Evolutionary conservation across 2,888 invertebrate genomes (phyloP).

Genomic region (Ypsolopha sequella): DNA sequence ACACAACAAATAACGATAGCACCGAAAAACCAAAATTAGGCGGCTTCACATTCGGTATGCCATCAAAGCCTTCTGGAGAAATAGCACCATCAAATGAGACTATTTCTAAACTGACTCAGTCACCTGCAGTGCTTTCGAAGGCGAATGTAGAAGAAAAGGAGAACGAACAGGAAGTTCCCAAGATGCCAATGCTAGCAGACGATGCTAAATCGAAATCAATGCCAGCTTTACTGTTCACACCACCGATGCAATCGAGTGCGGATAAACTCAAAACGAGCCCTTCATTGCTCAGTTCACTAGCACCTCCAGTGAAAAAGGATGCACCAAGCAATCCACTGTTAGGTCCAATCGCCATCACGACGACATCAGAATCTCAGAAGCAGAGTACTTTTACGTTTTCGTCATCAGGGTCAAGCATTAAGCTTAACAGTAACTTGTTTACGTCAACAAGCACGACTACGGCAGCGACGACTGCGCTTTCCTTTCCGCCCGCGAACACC

Average conservation of each 20-base stretch:
- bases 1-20: slow-evolving; percentile 13
- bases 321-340: background rate
- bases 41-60: slow-evolving; percentile 38
- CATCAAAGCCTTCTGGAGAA: slow-evolving; percentile 13
- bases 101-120: background rate
- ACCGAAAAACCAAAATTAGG: slow-evolving; percentile 10
- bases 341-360: background rate
- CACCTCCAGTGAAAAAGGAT: slow-evolving; percentile 10
- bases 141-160: background rate
- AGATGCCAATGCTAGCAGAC: background rate
- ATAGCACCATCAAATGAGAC: background rate
- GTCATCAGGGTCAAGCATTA: slow-evolving; percentile 10
- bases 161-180: background rate
- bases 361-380: slow-evolving; percentile 11
- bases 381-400: slow-evolving; percentile 21
- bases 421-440: slow-evolving; percentile 18
- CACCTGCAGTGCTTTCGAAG: background rate
- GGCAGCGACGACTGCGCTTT: slow-evolving; percentile 6
- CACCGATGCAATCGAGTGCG: background rate
- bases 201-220: background rate
- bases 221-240: background rate
- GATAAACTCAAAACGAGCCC: background rate
- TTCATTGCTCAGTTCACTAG: background rate
- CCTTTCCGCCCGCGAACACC: background rate
- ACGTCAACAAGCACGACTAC: slow-evolving; percentile 13